Evolutionary conservation across 1,140 invertebrate genomes (phyloP), one percentile per base, ranked within the genome.

Genomic region (Onthophagus taurus): DNA sequence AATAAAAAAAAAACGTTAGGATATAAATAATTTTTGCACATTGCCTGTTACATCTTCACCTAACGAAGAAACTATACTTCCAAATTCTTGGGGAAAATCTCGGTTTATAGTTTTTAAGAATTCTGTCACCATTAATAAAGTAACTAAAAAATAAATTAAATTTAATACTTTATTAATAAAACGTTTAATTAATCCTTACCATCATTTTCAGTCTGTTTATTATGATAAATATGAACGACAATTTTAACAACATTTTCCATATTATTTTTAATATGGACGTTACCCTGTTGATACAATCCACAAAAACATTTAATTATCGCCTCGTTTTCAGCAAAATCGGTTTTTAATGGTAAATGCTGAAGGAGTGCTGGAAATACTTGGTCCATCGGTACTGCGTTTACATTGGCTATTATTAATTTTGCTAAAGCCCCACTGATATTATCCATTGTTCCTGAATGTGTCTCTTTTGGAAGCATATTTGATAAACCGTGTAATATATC

Each of bases 401-500:
- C 60, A 65, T 85, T 83, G 0, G 72, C 72, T 12, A 80, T 66
- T 23, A 89, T 83, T 39, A 88, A 68, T 29, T 84, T 72, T 12
- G 83, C 80, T 24, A 85, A 70, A 12, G 84, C 83, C 42, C 82
- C 84, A 61, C 83, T 82, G 44, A 86, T 77, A 55, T 89, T 89
- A 55, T 89, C 85, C 18, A 82, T 59, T 1, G 77, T 77, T 18
- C 77, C 66, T 0, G 65, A 61, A 52, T 80, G 70, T 2, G 63
- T 66, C 59, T 86, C 84, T 49, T 71, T 74, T 13, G 64, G 58
- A 33, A 86, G 69, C 1, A 74, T 67, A n/a, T 66, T 59, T 4
- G 83, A 83, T 11, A 89, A 60, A 3, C 69, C 60, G 62, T 78
- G 73, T 8, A 89, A 58, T 52, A 88, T 79, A 14, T 72, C 64